Evolutionary conservation across 2,113 vertebrate species (phyloP).

Genomic region (Hemicordylus capensis): DNA sequence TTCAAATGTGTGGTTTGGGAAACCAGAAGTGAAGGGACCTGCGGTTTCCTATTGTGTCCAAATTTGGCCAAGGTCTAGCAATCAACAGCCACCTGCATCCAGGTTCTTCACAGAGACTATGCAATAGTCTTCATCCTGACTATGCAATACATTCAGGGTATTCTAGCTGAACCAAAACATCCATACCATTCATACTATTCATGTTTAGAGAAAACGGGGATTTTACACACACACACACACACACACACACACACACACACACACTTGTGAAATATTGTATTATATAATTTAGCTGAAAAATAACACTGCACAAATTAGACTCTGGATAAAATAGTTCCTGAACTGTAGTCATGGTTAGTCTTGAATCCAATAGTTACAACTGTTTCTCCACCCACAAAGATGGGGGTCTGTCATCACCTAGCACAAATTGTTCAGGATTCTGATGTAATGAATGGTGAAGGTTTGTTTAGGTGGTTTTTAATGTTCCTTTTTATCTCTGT

Average conservation of each 20-base stretch:
- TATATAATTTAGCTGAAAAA: background rate
- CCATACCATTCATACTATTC: background rate
- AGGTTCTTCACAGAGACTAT: too few relatives aligned
- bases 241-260: background rate
- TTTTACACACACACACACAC: background rate
- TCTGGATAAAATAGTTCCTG: background rate
- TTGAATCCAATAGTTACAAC: background rate
- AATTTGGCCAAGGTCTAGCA: too few relatives aligned
- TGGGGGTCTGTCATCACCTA: background rate
- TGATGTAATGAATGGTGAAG: background rate
- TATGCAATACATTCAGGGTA: too few relatives aligned
- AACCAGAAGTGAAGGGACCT: too few relatives aligned
- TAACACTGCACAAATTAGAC: background rate
- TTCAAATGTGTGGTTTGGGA: too few relatives aligned
- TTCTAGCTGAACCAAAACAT: too few relatives aligned
- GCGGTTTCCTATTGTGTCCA: too few relatives aligned
- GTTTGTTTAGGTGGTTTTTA: background rate
- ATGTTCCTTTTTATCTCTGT: background rate
- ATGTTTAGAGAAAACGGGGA: background rate
- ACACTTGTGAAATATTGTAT: background rate
- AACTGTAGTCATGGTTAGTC: background rate
- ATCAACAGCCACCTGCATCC: too few relatives aligned
- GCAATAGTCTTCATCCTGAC: too few relatives aligned
- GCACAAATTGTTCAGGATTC: background rate
- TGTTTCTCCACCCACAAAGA: background rate